Evolutionary conservation across 2,888 invertebrate genomes (phyloP), one percentile per base, ranked within the genome.

Genomic region (Horisme vitalbata): DNA sequence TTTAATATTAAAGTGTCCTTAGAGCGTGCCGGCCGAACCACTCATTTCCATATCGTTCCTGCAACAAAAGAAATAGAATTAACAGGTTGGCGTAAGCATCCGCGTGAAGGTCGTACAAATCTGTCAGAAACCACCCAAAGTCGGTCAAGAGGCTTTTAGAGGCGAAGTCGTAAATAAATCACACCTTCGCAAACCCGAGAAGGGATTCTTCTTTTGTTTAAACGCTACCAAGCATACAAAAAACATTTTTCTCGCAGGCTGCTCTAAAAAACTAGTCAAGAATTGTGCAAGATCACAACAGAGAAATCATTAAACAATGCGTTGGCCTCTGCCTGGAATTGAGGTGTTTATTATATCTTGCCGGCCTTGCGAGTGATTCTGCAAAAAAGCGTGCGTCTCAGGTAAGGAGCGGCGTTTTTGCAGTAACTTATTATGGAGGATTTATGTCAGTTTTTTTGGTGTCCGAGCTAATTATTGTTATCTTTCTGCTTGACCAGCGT

Each of bases 281-380:
- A 74, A 83, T 89, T 89, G 88, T 87, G 87, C 88, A 89, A 89
- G 76, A 87, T 88, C 86, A 87, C 87, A 84, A 85, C 84, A 84
- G 81, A 84, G 75, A 71, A 83, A 76, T 87, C 85, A 87, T 88
- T 88, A 89, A 88, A 89, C 85, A 89, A 89, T 82, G 78, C 79
- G 80, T 75, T 71, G 83, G 86, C 84, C 75, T 72, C 71, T 83
- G 87, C 88, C 77, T 71, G 75, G 87, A 85, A 85, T 86, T 88
- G 88, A 89, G 88, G 88, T 87, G 89, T 89, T 88, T 88, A 88
- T 86, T 87, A 87, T 84, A 77, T 80, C 79, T 72, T 74, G 57
- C 74, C 71, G 80, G 72, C 79, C 75, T 68, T 77, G 71, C 71
- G 67, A 79, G 76, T 79, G 75, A 74, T 68, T 73, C 69, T 65